Evolutionary conservation across 2,888 invertebrate genomes (phyloP), one percentile per base, ranked within the genome.

Genomic region (Tipula unca): DNA sequence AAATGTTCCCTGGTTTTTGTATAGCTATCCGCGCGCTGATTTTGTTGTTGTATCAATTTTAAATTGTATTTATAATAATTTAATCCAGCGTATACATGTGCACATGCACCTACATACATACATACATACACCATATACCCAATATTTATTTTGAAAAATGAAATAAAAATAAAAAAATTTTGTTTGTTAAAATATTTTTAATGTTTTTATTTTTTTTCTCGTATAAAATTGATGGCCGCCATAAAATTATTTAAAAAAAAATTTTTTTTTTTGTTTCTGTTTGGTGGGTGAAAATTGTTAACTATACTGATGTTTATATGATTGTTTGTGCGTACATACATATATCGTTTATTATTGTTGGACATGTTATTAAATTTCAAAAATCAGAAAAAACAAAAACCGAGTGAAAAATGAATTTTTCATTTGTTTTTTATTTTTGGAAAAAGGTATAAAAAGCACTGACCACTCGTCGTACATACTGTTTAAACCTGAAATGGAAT

Each of bases 311-410:
- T 6, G 5, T 13, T 20, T 69, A 69, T 69, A 8, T 69, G 69
- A 69, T 13, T 69, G 4, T 32, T 69, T n/a, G 6, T 25, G n/a
- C n/a, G n/a, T n/a, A n/a, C n/a, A n/a, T n/a, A n/a, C n/a, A n/a
- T n/a, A n/a, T n/a, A n/a, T n/a, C n/a, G n/a, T 54, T 54, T 39
- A 10, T 69, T 39, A 10, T 69, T 20, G 69, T 69, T 69, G 69
- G 69, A 69, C 25, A 69, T 69, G 69, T 69, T 69, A 69, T 69
- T 69, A 69, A 69, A 69, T 69, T 69, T 69, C 69, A 69, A 69
- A 69, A 69, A 69, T 69, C 69, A 69, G 25, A 69, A 69, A 69
- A 69, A 69, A 48, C 4, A 48, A 48, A 48, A 6, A 8, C 1
- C 20, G 13, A 69, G 69, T 69, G 20, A 25, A 69, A 69, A 69